phyloP scores from a whole-genome alignment of 2,113 vertebrate genomes.

The Amia ocellicauda region DNA sequence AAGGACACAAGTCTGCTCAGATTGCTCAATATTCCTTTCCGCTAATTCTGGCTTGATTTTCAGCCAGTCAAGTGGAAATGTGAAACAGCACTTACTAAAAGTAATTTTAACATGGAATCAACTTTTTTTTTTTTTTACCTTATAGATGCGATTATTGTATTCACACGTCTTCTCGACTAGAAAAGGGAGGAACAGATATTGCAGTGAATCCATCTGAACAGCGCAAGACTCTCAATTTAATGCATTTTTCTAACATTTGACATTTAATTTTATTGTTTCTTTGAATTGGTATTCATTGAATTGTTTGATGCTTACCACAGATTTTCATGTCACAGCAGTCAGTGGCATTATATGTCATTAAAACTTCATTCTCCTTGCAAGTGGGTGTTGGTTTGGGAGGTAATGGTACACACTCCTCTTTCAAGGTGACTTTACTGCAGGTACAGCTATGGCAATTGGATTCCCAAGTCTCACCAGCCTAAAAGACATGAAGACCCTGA shows the following conservation, averaged over 20 bases:
- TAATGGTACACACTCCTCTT: slow-evolving; percentile 40
- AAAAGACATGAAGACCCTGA: neutral
- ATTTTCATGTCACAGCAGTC: slow-evolving; percentile 41
- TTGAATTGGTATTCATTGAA: no score
- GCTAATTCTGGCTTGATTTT: no score
- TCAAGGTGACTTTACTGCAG: slow-evolving; percentile 49
- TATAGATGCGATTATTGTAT: slow-evolving; percentile 38
- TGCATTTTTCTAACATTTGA: no score
- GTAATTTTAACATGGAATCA: no score
- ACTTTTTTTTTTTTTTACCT: no score
- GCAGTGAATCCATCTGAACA: no score
- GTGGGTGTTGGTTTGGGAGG: rapidly evolving
- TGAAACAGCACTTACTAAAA: no score
- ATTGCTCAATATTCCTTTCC: no score
- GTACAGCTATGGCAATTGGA: slow-evolving; percentile 52
- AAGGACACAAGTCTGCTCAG: no score
- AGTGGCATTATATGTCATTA: slow-evolving; percentile 10
- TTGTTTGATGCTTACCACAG: slow-evolving; percentile 55
- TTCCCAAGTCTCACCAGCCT: slow-evolving; percentile 36
- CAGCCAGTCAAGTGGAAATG: no score
- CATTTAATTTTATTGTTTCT: no score
- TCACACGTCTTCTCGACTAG: slow-evolving; percentile 57
- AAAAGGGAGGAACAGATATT: slow-evolving; percentile 17
- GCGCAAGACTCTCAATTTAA: no score
- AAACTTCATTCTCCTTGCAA: slow-evolving; percentile 31